Base-by-base conservation (phyloP, 1,140 invertebrate genomes). In the Latrodectus geometricus region DNA sequence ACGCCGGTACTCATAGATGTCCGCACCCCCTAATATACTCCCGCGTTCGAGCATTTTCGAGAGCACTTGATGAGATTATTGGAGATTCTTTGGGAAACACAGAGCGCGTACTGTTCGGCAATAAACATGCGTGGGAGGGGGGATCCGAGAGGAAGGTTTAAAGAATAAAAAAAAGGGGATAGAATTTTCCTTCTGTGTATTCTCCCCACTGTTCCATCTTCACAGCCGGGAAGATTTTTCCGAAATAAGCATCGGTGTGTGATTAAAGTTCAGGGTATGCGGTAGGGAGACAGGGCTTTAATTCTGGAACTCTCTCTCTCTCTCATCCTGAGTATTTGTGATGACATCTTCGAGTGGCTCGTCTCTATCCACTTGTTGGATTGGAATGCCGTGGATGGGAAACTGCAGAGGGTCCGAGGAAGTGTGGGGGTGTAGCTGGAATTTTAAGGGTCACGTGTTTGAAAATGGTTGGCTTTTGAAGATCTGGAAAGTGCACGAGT, bases 361-460 rank as follows among this genome's bases (percentile, higher is more conserved):
- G 17, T 61, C 54, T 61, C 11, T n/a, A 69, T 69, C 68, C 68
- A 69, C 68, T 69, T 69, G 68, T n/a, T 69, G 21, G 68, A 21
- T 61, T 61, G 54, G 54, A 61, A 61, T 61, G 54, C 35, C 54
- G 54, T 14, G 2, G 54, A 69, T 21, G 68, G 20, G 20, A 20
- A 21, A 8, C 14, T 21, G 21, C 9, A 23, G 68, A 21, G 68
- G 21, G 61, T 61, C 17, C n/a, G 68, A n/a, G 68, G 68, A n/a
- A 69, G 20, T 14, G 17, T n/a, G 20, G 20, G 17, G 61, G 61
- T 35, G 21, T n/a, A 21, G 9, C 9, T 23, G 68, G 68, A 69
- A 69, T 69, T 69, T 23, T 21, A 69, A 69, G 68, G 68, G 68
- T 23, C n/a, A n/a, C 54, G 54, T 17, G 54, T 61, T 61, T 11